Evolutionary conservation across 1,140 invertebrate species (phyloP), one percentile per base, ranked within the genome.

Genomic region (Drosophila burlai): DNA sequence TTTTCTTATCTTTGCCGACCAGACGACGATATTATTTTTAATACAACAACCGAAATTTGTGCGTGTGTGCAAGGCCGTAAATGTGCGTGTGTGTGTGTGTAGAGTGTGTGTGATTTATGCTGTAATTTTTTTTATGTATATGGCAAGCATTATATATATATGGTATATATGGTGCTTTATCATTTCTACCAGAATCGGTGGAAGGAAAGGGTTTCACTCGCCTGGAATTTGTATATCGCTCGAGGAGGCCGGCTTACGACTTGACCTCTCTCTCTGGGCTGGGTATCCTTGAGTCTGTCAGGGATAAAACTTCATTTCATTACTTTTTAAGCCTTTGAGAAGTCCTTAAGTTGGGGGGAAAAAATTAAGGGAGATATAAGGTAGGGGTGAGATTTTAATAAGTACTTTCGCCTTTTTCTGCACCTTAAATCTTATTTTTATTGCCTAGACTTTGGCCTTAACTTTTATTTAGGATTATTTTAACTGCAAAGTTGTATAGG

Each of bases 11-110:
- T 92, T 78, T 77, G 67, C 73, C 90, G 90, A 80, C 90, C 90
- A 92, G 90, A 92, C 90, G 90, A 92, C 90, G 90, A 92, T 92
- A 92, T 90, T 90, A 91, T 92, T 91, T 86, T 91, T 91, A 91
- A 91, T 85, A 89, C 89, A 84, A 59, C 75, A 82, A 72, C 74
- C 80, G 64, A 76, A 80, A 76, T 74, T 61, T 77, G 43, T 72
- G 34, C 59, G 72, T 61, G 42, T 61, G 46, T 40, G 47, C 29
- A 13, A 24, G 24, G 46, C 57, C 78, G 66, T 81, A 76, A 69
- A 61, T 66, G 69, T 77, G 38, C 45, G 21, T 62, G 64, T 58
- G 74, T 82, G 67, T 82, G 81, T 67, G 78, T 50, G 49, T 50
- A 26, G 9, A 38, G 57, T 55, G 75, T 55, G 75, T 81, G 71